These are phyloP conservation scores for Periophthalmus modestus DNA, from an alignment of 2,113 vertebrate species.

Conservation along the genomic window DNA sequence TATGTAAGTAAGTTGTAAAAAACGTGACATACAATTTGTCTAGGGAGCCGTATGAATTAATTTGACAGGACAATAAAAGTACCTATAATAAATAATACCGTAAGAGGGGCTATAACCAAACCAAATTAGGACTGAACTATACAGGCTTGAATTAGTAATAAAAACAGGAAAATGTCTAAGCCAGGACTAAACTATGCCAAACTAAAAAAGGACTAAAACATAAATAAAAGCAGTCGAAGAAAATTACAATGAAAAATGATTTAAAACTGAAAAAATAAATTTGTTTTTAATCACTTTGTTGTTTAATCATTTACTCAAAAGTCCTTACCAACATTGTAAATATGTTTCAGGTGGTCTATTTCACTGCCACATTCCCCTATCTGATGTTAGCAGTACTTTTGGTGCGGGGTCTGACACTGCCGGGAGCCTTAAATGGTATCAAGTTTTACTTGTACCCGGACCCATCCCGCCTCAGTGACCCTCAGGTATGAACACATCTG, in stretches of 20 bases:
- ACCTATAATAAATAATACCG: too few relatives aligned
- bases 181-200: neutral
- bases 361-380: conserved; percentile 95
- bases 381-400: conserved; percentile 87
- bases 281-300: neutral
- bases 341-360: conserved; percentile 88
- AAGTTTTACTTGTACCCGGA: conserved; percentile 94
- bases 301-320: neutral
- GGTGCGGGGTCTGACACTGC: conserved; percentile 88
- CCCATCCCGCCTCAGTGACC: conserved; percentile 85
- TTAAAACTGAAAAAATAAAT: neutral
- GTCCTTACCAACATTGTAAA: neutral
- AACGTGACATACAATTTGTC: neutral
- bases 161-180: neutral
- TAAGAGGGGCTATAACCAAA: neutral
- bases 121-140: neutral
- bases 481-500: conserved; percentile 81
- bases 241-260: neutral
- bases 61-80: neutral
- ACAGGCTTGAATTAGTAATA: neutral
- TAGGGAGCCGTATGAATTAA: neutral
- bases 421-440: conserved; percentile 87
- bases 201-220: neutral
- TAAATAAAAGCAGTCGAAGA: neutral
- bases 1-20: neutral